Evolutionary conservation across 2,888 invertebrate species (phyloP), one percentile per base, ranked within the genome.

Genomic region (Leptothorax acervorum): DNA sequence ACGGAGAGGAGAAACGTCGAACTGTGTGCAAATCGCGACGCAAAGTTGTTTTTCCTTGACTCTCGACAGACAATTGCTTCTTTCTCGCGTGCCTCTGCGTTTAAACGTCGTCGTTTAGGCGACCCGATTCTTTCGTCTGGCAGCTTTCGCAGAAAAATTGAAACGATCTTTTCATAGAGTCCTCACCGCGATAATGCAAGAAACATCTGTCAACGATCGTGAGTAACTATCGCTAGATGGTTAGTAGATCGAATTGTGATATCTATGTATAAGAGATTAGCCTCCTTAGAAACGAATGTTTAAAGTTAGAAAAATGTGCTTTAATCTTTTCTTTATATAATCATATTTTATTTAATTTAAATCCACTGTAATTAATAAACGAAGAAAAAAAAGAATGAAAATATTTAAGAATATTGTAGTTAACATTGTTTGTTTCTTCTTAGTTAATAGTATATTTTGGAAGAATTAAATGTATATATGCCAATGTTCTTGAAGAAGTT

Each of bases 1-100:
- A 23, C 63, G 8, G 45, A n/a, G 28, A 57, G 39, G 48, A 79
- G 79, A 79, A 79, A 79, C 79, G 57, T 70, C 71, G 79, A 81
- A 60, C 78, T 78, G 68, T 42, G 76, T 42, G 76, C 68, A 55
- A 68, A 78, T 81, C 28, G n/a, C 57, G 15, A 51, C 48, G 48
- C 70, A 23, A 12, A 35, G 23, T 8, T 12, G 60, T 39, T 51
- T 51, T 11, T 70, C 39, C 35, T 48, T 2, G 76, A 42, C 11
- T 76, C 66, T 76, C 65, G 65, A 53, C 35, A 39, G 23, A 45
- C 63, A 31, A 48, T 53, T 9, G 12, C 28, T n/a, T 55, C 8
- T 51, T 31, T 23, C 48, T 75, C 35, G n/a, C 35, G 8, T 55
- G 15, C 28, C 23, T 57, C 35, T 23, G 55, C 23, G 18, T 73